Evolutionary conservation across 2,888 invertebrate species (phyloP).

Genomic region (Troides aeacus): DNA sequence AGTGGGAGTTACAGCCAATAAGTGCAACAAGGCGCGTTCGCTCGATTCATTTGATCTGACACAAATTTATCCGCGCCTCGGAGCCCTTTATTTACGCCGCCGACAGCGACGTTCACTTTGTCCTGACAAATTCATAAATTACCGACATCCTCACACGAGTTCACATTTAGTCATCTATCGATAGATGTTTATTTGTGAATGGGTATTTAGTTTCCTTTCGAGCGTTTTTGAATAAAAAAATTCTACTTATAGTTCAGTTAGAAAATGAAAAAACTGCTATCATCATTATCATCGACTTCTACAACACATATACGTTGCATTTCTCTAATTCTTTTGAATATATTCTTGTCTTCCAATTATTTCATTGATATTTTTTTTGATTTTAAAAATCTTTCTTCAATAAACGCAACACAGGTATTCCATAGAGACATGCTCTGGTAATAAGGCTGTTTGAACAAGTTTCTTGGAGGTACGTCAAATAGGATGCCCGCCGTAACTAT

Average conservation of each 20-base stretch:
- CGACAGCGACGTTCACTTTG: constrained; percentile 69
- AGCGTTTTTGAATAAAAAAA: not conserved
- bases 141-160: constrained; percentile 73
- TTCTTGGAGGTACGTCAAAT: not conserved
- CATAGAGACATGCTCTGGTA: not conserved
- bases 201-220: constrained; percentile 29
- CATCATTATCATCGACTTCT: not conserved
- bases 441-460: not conserved
- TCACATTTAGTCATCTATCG: constrained; percentile 63
- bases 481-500: not conserved
- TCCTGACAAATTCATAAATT: constrained; percentile 80
- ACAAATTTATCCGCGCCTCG: constrained; percentile 75
- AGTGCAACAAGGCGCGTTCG: constrained; percentile 69
- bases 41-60: constrained; percentile 79
- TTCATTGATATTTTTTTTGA: not conserved
- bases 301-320: not conserved
- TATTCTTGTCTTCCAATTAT: not conserved
- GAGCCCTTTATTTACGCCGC: constrained; percentile 74
- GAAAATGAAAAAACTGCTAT: not conserved
- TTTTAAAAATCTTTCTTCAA: not conserved
- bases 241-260: not conserved
- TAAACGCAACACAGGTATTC: not conserved
- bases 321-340: not conserved
- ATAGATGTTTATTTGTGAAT: constrained; percentile 66
- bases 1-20: constrained; percentile 52